Evolutionary conservation across 2,113 vertebrate species (phyloP).

Genomic region (Ibidorhyncha struthersii): DNA sequence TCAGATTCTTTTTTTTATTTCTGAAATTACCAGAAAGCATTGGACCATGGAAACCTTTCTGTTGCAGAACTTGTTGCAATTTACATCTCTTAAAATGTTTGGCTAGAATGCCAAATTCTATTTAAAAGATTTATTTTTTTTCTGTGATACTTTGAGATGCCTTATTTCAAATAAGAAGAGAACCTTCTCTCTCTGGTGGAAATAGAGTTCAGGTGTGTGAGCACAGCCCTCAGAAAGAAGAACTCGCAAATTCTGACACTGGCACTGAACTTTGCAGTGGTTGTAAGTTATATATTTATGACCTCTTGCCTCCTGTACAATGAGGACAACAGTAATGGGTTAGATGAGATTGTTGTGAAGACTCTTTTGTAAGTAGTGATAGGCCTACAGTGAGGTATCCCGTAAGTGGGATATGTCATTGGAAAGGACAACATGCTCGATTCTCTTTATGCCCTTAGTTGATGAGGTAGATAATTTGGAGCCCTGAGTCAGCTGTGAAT

Average conservation of each 20-base stretch:
- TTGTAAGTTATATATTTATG: background rate
- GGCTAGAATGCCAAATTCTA: background rate
- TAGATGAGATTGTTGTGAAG: background rate
- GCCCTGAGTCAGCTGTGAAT: background rate
- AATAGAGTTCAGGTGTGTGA: background rate
- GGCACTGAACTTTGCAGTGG: background rate
- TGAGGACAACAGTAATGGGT: background rate
- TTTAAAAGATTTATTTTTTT: background rate
- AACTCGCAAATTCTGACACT: background rate
- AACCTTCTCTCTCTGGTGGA: background rate
- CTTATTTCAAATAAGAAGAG: background rate
- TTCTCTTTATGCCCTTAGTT: background rate
- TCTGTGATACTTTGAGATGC: background rate
- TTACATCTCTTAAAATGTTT: background rate
- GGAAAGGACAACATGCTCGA: background rate
- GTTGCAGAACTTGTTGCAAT: background rate
- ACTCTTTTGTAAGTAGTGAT: background rate
- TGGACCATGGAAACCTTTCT: background rate
- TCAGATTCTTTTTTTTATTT: background rate
- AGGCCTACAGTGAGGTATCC: background rate
- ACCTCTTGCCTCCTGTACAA: background rate
- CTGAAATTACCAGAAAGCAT: background rate
- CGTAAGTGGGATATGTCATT: fast-evolving
- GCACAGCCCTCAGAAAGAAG: background rate
- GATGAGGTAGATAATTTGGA: background rate